These are phyloP conservation scores for Macrotrachela quadricornifera DNA, from an alignment of 1,140 invertebrate species.

Conservation along the genomic window DNA sequence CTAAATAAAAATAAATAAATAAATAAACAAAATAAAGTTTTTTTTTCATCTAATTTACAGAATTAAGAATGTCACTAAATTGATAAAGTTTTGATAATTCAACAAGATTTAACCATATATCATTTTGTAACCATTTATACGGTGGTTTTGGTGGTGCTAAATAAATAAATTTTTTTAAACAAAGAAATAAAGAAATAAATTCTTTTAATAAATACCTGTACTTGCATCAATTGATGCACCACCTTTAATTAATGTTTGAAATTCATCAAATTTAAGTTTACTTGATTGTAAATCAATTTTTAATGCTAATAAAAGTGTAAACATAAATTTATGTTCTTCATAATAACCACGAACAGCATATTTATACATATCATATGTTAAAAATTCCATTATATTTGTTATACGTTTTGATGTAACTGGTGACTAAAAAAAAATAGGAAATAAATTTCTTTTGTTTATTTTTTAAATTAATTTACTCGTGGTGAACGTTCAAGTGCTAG, in stretches of 20 bases:
- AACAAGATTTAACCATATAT: constrained; percentile 85
- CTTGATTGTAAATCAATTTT: constrained; percentile 60
- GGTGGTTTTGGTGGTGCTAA: constrained; percentile 70
- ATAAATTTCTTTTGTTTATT: background rate
- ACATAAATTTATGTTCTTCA: constrained; percentile 70
- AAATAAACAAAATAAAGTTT: too few relatives aligned
- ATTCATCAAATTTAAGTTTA: constrained; percentile 66
- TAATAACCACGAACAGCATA: constrained; percentile 76
- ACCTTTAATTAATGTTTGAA: constrained; percentile 80
- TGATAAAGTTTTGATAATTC: constrained; percentile 66
- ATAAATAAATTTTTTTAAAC: background rate
- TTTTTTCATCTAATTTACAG: background rate
- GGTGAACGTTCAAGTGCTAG: constrained; percentile 45
- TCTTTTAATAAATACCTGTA: constrained; percentile 34
- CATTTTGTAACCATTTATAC: constrained; percentile 78
- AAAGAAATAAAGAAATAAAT: too few relatives aligned
- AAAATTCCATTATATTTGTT: constrained; percentile 61
- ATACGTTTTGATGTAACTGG: constrained; percentile 62
- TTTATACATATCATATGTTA: constrained; percentile 74
- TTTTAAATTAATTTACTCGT: constrained; percentile 24
- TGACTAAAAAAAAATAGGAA: constrained; percentile 31
- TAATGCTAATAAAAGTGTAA: constrained; percentile 79
- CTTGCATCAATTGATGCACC: constrained; percentile 55
- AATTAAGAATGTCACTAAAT: constrained; percentile 56
- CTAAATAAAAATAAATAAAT: too few relatives aligned